Base-by-base conservation (phyloP, 2,113 vertebrate species). In the Malurus alboscapulatus region DNA sequence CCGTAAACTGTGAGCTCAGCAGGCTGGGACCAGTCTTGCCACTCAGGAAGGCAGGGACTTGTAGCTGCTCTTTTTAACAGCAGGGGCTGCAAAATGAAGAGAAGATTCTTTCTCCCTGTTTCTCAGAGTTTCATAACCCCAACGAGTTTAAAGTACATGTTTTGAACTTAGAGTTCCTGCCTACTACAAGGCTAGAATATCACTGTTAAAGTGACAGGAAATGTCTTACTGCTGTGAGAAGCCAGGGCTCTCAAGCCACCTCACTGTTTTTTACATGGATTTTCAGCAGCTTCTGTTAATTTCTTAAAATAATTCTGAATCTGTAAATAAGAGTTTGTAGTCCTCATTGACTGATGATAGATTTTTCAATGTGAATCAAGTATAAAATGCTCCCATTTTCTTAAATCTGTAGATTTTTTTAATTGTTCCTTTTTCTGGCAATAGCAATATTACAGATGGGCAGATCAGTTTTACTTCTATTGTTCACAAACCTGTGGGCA, bases 231-330 rank as follows among this genome's bases (percentile, higher is more conserved):
- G 14, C 44, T 81, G 47, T 67, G 59, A 84, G 57, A 83, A 76
- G 51, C 27, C n/a, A 66, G 38, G 47, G 30, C 57, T 90, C n/a
- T 78, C 29, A 77, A 84, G 40, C 10, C 34, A 27, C 59, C 13
- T 89, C 45, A 11, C 13, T 48, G 26, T 10, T n/a, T 19, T 65
- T 92, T 63, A 34, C 17, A 14, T 40, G 48, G 14, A 63, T 67
- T 91, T 94, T 92, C 78, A 87, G 27, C 61, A 91, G 57, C n/a
- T 84, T 34, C 68, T 86, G 19, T 42, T 88, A 36, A 81, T 67
- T 87, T 84, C 34, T 58, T 78, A 29, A 84, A 80, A 34, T 84
- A 6, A 40, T 59, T 90, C 65, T 72, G 53, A 4, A 38, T 76
- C 30, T 76, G 13, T 82, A 89, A 84, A 57, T 34, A 50, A 22